Base-by-base conservation (phyloP, 2,888 invertebrate species). In the Campoplex capitator region DNA sequence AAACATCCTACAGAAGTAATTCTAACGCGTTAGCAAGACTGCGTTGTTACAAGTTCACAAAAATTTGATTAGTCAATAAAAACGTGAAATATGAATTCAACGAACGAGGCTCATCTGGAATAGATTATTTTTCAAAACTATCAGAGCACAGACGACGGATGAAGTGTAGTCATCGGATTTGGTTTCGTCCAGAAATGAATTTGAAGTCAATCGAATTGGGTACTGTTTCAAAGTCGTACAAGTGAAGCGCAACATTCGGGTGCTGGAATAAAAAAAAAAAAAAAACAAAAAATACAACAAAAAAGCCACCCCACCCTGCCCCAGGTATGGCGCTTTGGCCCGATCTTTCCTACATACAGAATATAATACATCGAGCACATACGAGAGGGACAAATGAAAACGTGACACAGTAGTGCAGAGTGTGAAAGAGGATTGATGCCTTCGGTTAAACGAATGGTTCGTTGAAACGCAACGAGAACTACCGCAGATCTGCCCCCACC, bases 361-460 rank as follows among this genome's bases (percentile, higher is more conserved):
- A 38, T 38, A 56, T 42, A 65, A 38, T 67, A 67, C 35, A 70
- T 38, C 7, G 42, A 45, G 42, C 32, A 48, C 56, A 87, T 78
- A 87, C 81, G 70, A 78, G 35, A 54, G 62, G 62, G 58, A 84
- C 80, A 84, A 78, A 84, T 74, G 79, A 71, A 70, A 62, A 48
- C 71, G 70, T 79, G 71, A 62, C 48, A 68, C 56, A 56, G 54
- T 23, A n/a, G 23, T 35, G 16, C 7, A 42, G 32, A 51, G 48
- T 45, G 74, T 54, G 81, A 51, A 38, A 51, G 51, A 65, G 83
- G 68, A 88, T 88, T 85, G 85, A 83, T 87, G 85, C 74, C 54
- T 77, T 62, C 42, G 71, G 75, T 76, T 83, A 71, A 86, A 71
- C 80, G 83, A 86, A 45, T 65, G 83, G 56, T 58, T 38, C 71